These are phyloP conservation scores for Eilema depressum DNA, from an alignment of 2,888 invertebrate species.

Conservation along the genomic window DNA sequence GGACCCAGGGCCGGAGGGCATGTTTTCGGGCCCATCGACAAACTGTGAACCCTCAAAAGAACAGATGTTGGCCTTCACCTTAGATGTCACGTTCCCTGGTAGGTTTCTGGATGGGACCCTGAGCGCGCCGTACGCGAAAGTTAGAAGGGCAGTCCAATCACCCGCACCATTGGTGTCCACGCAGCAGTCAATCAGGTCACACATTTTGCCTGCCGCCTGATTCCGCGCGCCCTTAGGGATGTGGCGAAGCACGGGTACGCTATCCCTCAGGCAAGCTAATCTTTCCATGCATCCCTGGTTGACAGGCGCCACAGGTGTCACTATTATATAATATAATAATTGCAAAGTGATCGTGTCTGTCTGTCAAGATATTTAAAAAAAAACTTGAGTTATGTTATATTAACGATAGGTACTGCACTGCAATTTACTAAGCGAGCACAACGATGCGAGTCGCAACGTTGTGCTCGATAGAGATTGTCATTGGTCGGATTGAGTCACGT, in stretches of 20 bases:
- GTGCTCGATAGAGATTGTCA: no score
- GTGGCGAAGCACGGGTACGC: not conserved
- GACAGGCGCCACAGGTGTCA: not conserved
- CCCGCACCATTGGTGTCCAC: not conserved
- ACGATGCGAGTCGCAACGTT: no score
- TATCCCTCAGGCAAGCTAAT: no score
- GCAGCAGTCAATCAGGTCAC: not conserved
- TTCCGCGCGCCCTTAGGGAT: not conserved
- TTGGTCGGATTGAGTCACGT: no score
- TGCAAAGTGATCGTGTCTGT: no score
- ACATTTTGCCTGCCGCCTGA: not conserved
- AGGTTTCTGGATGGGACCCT: not conserved
- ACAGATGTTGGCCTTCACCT: not conserved
- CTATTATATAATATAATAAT: no score
- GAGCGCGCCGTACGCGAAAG: not conserved
- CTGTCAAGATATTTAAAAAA: no score
- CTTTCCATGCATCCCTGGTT: no score
- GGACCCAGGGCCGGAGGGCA: not conserved
- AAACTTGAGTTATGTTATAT: no score
- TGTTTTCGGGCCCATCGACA: not conserved
- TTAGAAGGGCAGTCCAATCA: not conserved
- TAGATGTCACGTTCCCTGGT: not conserved
- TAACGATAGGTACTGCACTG: no score
- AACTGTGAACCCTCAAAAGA: not conserved
- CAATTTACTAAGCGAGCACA: no score